Conservation (phyloP, 2,888 invertebrate genomes). For the Osmoderma eremita region DNA sequence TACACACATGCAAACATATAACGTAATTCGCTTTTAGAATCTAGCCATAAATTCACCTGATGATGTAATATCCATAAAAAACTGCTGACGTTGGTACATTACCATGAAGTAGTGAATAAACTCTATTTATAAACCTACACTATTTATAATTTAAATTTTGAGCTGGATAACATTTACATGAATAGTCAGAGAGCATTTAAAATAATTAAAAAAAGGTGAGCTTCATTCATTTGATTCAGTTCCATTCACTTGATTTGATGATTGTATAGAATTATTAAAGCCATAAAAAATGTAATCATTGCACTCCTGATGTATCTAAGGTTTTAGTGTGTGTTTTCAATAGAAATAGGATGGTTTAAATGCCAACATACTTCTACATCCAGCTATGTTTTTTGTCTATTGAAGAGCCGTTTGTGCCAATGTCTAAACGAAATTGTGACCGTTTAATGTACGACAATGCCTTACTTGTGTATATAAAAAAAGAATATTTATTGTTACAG, state of each 20-base stretch:
- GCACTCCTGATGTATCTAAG: too few species aligned
- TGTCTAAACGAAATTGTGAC: slow-evolving; percentile 25
- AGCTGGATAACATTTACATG: not conserved
- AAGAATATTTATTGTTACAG: slow-evolving; percentile 48
- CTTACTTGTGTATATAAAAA: slow-evolving; percentile 50
- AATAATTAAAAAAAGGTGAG: not conserved
- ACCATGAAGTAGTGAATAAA: not conserved
- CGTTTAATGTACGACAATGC: slow-evolving; percentile 49
- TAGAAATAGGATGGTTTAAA: too few species aligned
- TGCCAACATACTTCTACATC: too few species aligned
- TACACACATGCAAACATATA: not conserved
- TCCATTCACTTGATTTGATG: not conserved
- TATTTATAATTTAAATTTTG: too few species aligned
- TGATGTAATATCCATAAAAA: not conserved
- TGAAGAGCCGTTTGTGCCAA: slow-evolving; percentile 53
- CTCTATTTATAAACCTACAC: not conserved
- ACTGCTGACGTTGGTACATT: not conserved
- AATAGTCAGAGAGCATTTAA: slow-evolving; percentile 3
- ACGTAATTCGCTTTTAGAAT: not conserved
- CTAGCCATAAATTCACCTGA: not conserved
- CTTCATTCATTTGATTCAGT: not conserved
- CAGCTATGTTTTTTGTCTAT: not conserved
- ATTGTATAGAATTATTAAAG: too few species aligned
- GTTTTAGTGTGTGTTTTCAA: too few species aligned
- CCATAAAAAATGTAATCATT: too few species aligned